phyloP scores from a whole-genome alignment of 2,797 vertebrate species.

The Karalla daura region DNA sequence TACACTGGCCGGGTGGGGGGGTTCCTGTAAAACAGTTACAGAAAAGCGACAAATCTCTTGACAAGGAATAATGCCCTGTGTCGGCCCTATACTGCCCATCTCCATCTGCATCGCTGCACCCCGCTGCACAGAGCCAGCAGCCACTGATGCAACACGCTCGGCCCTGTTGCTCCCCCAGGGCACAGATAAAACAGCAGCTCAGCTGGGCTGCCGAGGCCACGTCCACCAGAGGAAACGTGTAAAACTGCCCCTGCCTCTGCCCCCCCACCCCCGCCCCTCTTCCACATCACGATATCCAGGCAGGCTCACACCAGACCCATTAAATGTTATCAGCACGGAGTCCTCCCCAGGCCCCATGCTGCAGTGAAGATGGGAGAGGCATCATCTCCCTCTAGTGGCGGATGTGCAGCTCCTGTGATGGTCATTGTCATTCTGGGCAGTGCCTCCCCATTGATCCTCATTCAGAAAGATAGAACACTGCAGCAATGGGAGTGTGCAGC shows the following conservation, averaged over 20 bases:
- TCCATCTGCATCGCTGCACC: slow-evolving; percentile 70
- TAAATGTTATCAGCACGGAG: slow-evolving; percentile 31
- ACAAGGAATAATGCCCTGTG: slow-evolving; percentile 59
- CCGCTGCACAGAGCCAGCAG: slow-evolving; percentile 56
- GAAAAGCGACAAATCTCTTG: slow-evolving; percentile 54
- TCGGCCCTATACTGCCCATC: slow-evolving; percentile 64
- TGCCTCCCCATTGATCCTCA: slow-evolving; percentile 77
- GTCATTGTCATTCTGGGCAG: slow-evolving; percentile 76
- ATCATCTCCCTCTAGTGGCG: slow-evolving; percentile 70
- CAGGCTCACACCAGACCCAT: slow-evolving; percentile 24
- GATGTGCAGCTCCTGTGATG: slow-evolving; percentile 16
- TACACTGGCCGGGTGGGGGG: slow-evolving; percentile 38
- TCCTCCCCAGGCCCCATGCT: slow-evolving; percentile 42
- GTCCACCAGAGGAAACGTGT: slow-evolving; percentile 30
- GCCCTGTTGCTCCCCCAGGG: slow-evolving; percentile 50
- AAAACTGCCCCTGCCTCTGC: slow-evolving; percentile 27
- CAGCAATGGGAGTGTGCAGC: slow-evolving; percentile 65
- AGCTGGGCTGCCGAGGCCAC: slow-evolving; percentile 34
- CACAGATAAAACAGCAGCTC: slow-evolving; percentile 44
- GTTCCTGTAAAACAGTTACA: slow-evolving; percentile 42
- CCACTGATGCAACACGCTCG: slow-evolving; percentile 55
- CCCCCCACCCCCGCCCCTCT: too few species aligned
- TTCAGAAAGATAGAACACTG: slow-evolving; percentile 76
- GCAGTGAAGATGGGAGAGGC: slow-evolving; percentile 43
- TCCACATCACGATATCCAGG: slow-evolving; percentile 13